phyloP scores from a whole-genome alignment of 2,888 invertebrate species.

The Mystacides longicornis region DNA sequence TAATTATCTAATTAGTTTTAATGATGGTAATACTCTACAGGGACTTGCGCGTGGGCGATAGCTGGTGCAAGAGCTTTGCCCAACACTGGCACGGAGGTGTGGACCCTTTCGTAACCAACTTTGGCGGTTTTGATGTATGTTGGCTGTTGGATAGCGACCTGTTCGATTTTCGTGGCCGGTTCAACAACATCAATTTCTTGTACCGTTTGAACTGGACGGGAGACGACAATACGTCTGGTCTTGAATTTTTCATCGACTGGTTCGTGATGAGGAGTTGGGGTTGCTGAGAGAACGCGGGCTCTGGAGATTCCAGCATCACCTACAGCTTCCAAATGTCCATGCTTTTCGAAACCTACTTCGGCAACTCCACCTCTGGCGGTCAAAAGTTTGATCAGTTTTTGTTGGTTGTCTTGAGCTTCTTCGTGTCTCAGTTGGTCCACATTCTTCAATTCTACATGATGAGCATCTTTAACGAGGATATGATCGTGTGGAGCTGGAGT shows the following conservation, averaged over 20 bases:
- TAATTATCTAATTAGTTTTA: too few relatives aligned
- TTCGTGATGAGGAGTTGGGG: constrained; percentile 45
- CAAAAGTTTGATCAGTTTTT: constrained; percentile 44
- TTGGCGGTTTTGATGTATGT: constrained; percentile 43
- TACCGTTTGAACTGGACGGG: constrained; percentile 53
- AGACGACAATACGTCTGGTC: constrained; percentile 54
- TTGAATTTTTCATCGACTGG: constrained; percentile 50
- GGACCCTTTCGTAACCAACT: constrained; percentile 39
- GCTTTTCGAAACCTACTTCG: constrained; percentile 36
- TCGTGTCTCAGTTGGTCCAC: constrained; percentile 30
- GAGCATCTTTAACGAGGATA: constrained; percentile 18
- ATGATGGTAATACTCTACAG: constrained; percentile 23
- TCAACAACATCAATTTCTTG: constrained; percentile 53
- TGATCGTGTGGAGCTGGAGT: constrained; percentile 28
- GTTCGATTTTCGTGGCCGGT: constrained; percentile 51
- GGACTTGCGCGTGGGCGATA: constrained; percentile 24
- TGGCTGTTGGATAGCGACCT: constrained; percentile 50
- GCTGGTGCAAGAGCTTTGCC: constrained; percentile 28
- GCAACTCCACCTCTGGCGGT: constrained; percentile 39
- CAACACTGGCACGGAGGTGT: constrained; percentile 37
- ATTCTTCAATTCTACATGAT: constrained; percentile 14
- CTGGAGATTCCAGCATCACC: constrained; percentile 42
- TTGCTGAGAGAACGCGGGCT: constrained; percentile 50
- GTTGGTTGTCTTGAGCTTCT: constrained; percentile 39
- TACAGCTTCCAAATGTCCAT: constrained; percentile 32